A percentile compares a stretch with the other conserved stretches of the same genome.
Conservation (phyloP, 2,888 invertebrate species). For the Acronicta psi region DNA sequence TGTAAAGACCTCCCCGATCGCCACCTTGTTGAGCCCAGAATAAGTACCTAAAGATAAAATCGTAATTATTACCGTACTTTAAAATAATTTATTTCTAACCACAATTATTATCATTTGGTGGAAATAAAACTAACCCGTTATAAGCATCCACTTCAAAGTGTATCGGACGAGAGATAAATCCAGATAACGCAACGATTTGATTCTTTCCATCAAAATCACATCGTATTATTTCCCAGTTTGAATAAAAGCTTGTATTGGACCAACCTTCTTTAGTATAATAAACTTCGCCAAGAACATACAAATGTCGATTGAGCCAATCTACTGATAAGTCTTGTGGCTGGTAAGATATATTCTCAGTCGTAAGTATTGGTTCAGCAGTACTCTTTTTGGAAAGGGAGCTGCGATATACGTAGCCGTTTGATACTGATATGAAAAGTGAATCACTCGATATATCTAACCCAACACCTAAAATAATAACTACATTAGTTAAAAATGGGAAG, state of each 20-base stretch:
- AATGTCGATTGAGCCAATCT: slow-evolving; percentile 96
- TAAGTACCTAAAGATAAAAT: slow-evolving; percentile 89
- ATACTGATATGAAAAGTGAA: slow-evolving; percentile 93
- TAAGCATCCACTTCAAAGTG: slow-evolving; percentile 97
- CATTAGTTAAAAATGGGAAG: background rate
- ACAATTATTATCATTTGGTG: too few species aligned
- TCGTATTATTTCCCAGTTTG: slow-evolving; percentile 92
- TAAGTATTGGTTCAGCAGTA: slow-evolving; percentile 84
- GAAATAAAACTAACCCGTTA: slow-evolving; percentile 91
- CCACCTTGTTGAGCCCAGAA: slow-evolving; percentile 92
- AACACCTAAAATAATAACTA: slow-evolving; percentile 89
- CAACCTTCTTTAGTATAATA: slow-evolving; percentile 81
- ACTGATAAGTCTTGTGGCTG: slow-evolving; percentile 93
- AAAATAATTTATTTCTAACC: background rate
- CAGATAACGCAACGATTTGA: slow-evolving; percentile 91
- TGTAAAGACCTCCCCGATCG: slow-evolving; percentile 91
- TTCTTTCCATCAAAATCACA: slow-evolving; percentile 93
- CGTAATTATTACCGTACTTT: too few species aligned
- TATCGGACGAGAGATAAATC: slow-evolving; percentile 91
- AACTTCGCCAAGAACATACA: slow-evolving; percentile 94
- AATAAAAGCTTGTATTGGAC: slow-evolving; percentile 66
- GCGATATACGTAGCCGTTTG: slow-evolving; percentile 90
- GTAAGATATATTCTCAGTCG: slow-evolving; percentile 89
- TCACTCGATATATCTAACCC: slow-evolving; percentile 93
- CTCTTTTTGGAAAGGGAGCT: slow-evolving; percentile 85